phyloP scores from a whole-genome alignment of 2,797 vertebrate genomes.

The Melanotaenia nigrans region DNA sequence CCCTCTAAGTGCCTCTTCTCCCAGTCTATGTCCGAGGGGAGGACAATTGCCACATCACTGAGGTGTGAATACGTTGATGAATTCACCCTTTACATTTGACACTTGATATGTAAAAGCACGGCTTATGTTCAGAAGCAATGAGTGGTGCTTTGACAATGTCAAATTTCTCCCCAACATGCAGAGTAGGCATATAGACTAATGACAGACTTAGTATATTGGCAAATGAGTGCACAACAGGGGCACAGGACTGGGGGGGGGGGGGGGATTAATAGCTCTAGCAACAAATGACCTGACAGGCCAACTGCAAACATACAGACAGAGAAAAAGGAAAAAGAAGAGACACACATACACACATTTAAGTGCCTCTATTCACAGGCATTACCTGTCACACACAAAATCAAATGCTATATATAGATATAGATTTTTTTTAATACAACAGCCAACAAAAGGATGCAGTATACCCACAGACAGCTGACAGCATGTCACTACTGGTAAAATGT shows the following conservation, averaged over 20 bases:
- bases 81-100: constrained; percentile 72
- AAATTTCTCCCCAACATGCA: constrained; percentile 77
- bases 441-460: constrained; percentile 22
- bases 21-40: constrained; percentile 60
- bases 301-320: constrained; percentile 70
- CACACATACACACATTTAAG: constrained; percentile 2
- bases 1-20: constrained; percentile 71
- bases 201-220: constrained; percentile 71
- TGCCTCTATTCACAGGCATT: constrained; percentile 8
- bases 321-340: constrained; percentile 37
- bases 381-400: constrained; percentile 18
- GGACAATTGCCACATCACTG: constrained; percentile 57
- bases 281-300: constrained; percentile 80
- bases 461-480: constrained; percentile 20
- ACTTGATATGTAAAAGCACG: constrained; percentile 72
- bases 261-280: constrained; percentile 70
- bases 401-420: not conserved
- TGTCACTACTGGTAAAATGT: constrained; percentile 32
- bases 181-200: constrained; percentile 77
- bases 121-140: constrained; percentile 66
- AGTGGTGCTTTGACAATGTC: constrained; percentile 72
- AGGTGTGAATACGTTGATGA: constrained; percentile 73
- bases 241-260: constrained; percentile 59
- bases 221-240: constrained; percentile 75
- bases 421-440: constrained; percentile 15